These are phyloP conservation scores for Lophochroa leadbeateri DNA, from an alignment of 2,113 vertebrate species.

Conservation along the genomic window DNA sequence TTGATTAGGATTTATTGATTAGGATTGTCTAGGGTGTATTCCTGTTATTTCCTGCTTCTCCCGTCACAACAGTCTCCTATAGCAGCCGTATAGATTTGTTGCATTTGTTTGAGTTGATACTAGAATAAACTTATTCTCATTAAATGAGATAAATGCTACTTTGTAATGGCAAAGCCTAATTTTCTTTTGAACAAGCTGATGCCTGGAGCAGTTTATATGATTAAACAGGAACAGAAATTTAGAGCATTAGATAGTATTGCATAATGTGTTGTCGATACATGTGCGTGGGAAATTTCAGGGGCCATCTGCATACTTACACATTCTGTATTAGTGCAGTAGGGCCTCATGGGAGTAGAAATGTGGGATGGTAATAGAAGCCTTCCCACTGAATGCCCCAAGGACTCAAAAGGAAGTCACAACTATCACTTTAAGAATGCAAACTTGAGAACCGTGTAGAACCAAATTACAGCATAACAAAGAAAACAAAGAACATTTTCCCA, in stretches of 20 bases:
- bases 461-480: too few relatives aligned
- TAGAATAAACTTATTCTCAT: not conserved
- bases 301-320: not conserved
- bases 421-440: too few relatives aligned
- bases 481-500: too few relatives aligned
- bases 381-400: too few relatives aligned
- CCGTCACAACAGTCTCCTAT: not conserved
- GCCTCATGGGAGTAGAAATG: not conserved
- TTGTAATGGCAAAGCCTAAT: not conserved
- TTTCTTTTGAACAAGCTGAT: not conserved
- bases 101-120: not conserved
- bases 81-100: not conserved
- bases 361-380: too few relatives aligned
- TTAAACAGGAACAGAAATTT: not conserved
- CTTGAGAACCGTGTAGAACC: too few relatives aligned
- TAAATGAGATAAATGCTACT: not conserved
- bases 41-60: not conserved
- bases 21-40: not conserved
- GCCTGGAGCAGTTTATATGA: not conserved
- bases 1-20: not conserved
- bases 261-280: not conserved
- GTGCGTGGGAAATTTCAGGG: not conserved
- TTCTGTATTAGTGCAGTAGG: not conserved
- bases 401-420: too few relatives aligned
- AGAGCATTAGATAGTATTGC: not conserved